Evolutionary conservation across 2,888 invertebrate genomes (phyloP).

Genomic region (Drosophila engyochracea): DNA sequence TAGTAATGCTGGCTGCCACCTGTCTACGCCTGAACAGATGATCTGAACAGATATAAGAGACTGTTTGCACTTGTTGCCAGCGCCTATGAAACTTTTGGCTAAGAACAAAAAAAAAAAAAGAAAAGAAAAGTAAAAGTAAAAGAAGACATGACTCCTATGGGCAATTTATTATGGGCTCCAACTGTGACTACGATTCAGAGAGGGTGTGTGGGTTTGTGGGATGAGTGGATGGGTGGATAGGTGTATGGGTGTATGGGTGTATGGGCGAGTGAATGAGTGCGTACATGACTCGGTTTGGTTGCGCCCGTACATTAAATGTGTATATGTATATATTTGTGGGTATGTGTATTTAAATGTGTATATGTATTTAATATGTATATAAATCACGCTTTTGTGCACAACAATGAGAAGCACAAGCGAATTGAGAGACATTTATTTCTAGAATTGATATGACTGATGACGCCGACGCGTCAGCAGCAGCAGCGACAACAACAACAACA

Average conservation of each 20-base stretch:
- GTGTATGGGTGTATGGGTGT: not conserved
- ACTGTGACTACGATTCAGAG: not conserved
- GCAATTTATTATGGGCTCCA: not conserved
- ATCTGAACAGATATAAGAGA: conserved; percentile 10
- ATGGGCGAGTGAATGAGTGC: conserved; percentile 13
- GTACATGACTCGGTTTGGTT: conserved; percentile 7
- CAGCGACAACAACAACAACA: not conserved
- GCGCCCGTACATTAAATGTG: conserved; percentile 1
- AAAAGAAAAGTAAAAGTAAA: not conserved
- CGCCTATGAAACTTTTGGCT: not conserved
- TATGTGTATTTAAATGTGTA: not conserved
- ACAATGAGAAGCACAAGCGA: conserved; percentile 50
- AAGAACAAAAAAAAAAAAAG: not conserved
- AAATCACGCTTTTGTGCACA: conserved; percentile 28
- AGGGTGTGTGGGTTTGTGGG: not conserved
- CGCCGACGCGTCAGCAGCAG: conserved; percentile 25
- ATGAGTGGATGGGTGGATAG: no score
- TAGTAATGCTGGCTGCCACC: conserved; percentile 2
- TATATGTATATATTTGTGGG: not conserved
- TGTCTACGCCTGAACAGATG: conserved; percentile 3
- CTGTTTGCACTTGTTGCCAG: not conserved
- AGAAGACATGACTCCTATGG: conserved; percentile 1
- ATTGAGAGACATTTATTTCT: conserved; percentile 55
- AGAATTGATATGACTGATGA: conserved; percentile 52
- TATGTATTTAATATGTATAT: conserved; percentile 4